Evolutionary conservation across 2,113 vertebrate genomes (phyloP).

Genomic region (Panthera leo): DNA sequence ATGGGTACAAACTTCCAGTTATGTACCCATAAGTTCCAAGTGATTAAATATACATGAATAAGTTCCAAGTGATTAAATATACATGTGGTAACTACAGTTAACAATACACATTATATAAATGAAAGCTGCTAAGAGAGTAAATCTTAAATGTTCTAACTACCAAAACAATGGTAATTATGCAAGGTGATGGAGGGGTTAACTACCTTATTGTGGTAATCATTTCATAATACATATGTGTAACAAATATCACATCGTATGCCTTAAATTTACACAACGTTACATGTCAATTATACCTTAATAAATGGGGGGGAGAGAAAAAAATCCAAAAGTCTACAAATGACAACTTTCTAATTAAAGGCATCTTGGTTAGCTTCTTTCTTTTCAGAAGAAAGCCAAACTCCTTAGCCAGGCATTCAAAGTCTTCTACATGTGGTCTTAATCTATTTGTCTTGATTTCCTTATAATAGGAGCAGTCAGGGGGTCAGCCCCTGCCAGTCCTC

Average conservation of each 20-base stretch:
- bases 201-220: neutral
- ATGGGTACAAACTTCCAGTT: neutral
- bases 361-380: neutral
- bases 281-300: neutral
- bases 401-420: neutral
- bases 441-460: neutral
- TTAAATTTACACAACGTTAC: neutral
- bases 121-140: neutral
- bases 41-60: neutral
- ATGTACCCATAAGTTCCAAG: neutral
- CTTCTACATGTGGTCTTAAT: neutral
- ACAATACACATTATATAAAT: neutral
- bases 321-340: neutral
- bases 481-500: neutral
- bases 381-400: neutral
- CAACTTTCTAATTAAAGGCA: conserved; percentile 4
- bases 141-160: neutral
- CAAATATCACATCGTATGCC: neutral
- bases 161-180: neutral
- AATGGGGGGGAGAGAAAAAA: neutral
- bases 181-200: neutral
- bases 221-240: neutral
- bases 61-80: neutral
- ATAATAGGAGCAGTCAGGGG: neutral
- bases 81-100: neutral